These are phyloP conservation scores for Thunnus thynnus DNA, from an alignment of 2,113 vertebrate species.

Conservation along the genomic window DNA sequence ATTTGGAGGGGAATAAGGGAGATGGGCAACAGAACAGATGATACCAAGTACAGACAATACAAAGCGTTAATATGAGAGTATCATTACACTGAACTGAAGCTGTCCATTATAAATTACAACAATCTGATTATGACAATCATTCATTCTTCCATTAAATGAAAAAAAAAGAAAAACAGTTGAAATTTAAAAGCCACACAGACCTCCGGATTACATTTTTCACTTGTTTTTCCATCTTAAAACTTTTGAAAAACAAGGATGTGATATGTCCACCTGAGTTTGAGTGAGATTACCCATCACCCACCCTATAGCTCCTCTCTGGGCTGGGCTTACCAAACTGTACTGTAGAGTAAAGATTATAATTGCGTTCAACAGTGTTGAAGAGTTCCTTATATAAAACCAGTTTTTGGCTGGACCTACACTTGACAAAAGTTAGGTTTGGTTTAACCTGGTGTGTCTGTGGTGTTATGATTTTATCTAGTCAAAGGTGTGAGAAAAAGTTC, in stretches of 20 bases:
- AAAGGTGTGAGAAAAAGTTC: too few relatives aligned
- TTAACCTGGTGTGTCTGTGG: too few relatives aligned
- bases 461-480: too few relatives aligned
- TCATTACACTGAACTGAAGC: conserved; percentile 69
- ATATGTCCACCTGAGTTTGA: conserved; percentile 80
- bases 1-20: conserved; percentile 19
- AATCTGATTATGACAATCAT: conserved; percentile 58
- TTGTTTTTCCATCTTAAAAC: conserved; percentile 62
- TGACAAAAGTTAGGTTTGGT: too few relatives aligned
- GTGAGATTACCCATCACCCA: conserved; percentile 60
- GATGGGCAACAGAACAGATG: conserved; percentile 45
- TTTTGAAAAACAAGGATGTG: conserved; percentile 54
- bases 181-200: conserved; percentile 42
- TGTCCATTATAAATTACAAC: conserved; percentile 71
- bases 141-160: conserved; percentile 54
- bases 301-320: conserved; percentile 25
- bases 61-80: conserved; percentile 72
- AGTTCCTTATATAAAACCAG: too few relatives aligned
- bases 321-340: conserved; percentile 22
- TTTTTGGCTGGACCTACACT: too few relatives aligned
- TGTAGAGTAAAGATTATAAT: too few relatives aligned
- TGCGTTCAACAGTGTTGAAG: too few relatives aligned
- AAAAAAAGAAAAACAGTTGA: conserved; percentile 42
- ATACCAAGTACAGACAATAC: conserved; percentile 68
- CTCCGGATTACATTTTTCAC: conserved; percentile 48